phyloP scores from a whole-genome alignment of 2,113 vertebrate species.

The Colinus virginianus region DNA sequence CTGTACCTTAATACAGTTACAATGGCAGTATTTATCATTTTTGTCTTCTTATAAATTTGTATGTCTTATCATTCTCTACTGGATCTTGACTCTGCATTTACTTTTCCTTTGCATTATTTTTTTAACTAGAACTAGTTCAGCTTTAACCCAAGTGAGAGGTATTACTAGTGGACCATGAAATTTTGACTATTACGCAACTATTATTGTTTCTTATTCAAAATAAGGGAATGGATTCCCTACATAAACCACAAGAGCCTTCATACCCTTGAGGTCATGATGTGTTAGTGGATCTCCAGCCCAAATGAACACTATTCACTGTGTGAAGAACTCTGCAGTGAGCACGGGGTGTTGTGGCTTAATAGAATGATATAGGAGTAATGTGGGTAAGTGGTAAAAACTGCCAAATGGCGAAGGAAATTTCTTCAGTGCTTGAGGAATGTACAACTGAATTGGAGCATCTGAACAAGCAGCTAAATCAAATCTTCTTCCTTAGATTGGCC shows the following conservation, averaged over 20 bases:
- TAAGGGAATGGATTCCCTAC: neutral
- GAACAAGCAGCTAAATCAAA: neutral
- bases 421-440: neutral
- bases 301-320: rapidly evolving
- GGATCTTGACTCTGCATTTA: neutral
- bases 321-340: neutral
- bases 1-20: neutral
- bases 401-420: neutral
- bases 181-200: neutral
- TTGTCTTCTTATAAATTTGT: neutral
- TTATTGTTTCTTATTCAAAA: neutral
- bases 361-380: neutral
- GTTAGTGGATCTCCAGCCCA: neutral
- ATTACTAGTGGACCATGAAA: neutral
- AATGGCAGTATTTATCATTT: neutral
- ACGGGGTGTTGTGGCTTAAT: neutral
- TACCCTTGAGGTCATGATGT: neutral
- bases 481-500: neutral
- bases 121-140: neutral
- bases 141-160: neutral
- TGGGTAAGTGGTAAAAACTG: neutral
- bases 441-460: neutral
- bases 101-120: neutral
- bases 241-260: neutral
- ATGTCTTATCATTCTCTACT: neutral